Base-by-base conservation (phyloP, 2,888 invertebrate species). In the Steinernema scapterisci region DNA sequence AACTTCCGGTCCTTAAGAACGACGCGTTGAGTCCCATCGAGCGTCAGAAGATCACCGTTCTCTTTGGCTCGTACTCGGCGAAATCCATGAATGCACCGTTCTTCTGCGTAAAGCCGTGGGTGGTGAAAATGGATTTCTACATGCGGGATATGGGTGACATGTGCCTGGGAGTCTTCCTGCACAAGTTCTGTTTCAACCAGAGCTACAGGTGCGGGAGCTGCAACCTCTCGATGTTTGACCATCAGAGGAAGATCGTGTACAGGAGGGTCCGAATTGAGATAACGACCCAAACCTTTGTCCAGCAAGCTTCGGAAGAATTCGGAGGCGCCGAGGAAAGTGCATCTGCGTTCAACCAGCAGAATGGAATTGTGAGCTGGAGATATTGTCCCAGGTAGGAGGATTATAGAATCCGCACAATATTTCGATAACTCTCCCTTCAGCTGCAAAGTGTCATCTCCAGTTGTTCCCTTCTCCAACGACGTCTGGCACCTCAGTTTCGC, bases 81-180 rank as follows among this genome's bases (percentile, higher is more conserved):
- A 91, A 91, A 84, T 93, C 93, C 0, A 90, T 91, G 43, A 93
- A 94, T 85, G 92, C 93, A 1, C 94, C 94, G 0, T 92, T 92
- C 75, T 95, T 94, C 87, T 95, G 95, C 88, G 93, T 95, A 0
- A 93, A 93, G 86, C 95, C 95, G 0, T 93, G 94, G 93, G 92
- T 94, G 73, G 93, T 94, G 0, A 92, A 92, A 74, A 97, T 99
- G 95, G 93, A 94, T 86, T 93, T 95, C 90, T 99, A 99, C 89
- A 77, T 44, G 31, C 95, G 95, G 0, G 91, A 92, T 25, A n/a
- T n/a, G n/a, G n/a, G n/a, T 9, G 99, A 99, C 88, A 95, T 97
- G 83, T 93, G 96, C 0, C 89, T 99, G 56, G 97, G 97, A 45
- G 93, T 93, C 78, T 99, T 97, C 88, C 90, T 99, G 56, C 94